These are phyloP conservation scores for Petrocephalus sullivani DNA, from an alignment of 2,797 vertebrate genomes.

Conservation along the genomic window DNA sequence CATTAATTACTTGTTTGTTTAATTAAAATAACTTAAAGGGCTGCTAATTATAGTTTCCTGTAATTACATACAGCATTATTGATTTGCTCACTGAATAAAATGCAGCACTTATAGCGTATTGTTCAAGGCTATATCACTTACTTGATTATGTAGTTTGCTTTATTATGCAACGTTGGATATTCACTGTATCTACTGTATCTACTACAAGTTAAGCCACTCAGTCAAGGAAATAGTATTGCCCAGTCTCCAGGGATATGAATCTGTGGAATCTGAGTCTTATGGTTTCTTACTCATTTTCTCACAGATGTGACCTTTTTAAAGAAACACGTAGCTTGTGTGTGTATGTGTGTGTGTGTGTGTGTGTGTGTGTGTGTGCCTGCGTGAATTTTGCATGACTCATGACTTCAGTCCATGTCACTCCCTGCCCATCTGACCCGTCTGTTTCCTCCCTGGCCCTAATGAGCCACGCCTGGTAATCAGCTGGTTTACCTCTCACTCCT, in stretches of 20 bases:
- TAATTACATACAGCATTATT: not conserved
- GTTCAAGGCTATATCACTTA: not conserved
- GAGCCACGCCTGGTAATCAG: too few relatives aligned
- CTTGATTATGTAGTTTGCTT: not conserved
- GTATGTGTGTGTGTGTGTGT: not conserved
- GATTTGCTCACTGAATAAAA: not conserved
- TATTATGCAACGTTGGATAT: not conserved
- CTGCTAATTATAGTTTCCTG: not conserved
- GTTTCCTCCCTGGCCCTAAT: too few relatives aligned
- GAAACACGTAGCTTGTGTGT: not conserved
- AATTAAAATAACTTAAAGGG: not conserved
- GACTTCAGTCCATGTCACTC: not conserved
- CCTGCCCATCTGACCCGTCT: too few relatives aligned
- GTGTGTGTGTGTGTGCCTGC: not conserved
- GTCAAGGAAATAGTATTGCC: not conserved
- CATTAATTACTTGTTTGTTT: not conserved
- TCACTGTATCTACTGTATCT: not conserved
- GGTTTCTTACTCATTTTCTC: not conserved
- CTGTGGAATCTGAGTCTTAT: not conserved
- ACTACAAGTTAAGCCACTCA: not conserved
- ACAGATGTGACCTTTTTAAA: not conserved
- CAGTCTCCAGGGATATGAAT: not conserved
- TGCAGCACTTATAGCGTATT: not conserved
- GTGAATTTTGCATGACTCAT: not conserved
- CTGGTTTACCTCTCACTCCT: too few relatives aligned